Evolutionary conservation across 2,888 invertebrate species (phyloP), one percentile per base, ranked within the genome.

Genomic region (Muschampia plurimacula): DNA sequence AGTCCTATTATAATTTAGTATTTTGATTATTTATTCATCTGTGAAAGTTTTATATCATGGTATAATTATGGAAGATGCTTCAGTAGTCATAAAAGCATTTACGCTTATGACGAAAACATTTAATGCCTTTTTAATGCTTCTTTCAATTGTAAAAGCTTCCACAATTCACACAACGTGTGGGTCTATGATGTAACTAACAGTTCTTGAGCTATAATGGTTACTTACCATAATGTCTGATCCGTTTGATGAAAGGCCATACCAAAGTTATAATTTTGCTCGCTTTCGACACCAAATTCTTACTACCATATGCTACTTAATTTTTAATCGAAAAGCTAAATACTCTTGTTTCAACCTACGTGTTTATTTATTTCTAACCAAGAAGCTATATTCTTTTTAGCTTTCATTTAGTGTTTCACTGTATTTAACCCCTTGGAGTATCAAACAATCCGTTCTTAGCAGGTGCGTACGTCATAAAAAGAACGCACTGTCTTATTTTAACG

Each of bases 81-180:
- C 39, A 65, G 59, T 59, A 70, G 65, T 44, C 65, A 64, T 70
- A 59, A 70, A 70, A 70, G 59, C 65, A 65, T 70, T 70, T 57
- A 70, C 57, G 70, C 70, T 32, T 69, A 55, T 69, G 69, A 64
- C 57, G 63, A 69, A 69, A 69, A 55, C 69, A 57, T 64, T 70
- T 70, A 70, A 70, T 70, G 70, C n/a, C 28, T 70, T 57, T 70
- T 70, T 70, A 70, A 70, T 70, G 70, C 10, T 28, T 69, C 63
- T 39, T 55, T 65, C 64, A 63, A 64, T 70, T 70, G 64, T 64
- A 70, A 70, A 64, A 41, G 57, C 22, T 57, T 57, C 63, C 28
- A 63, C 52, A 44, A 39, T 62, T 62, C 62, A 62, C 62, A 62
- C 39, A 62, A 9, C 62, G 36, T 41, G 36, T 41, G 36, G 41